Percentiles rank a stretch among this genome's conserved stretches.
These are phyloP conservation scores for Myoxocephalus aenaeus DNA, from an alignment of 2,797 vertebrate species.

Conservation along the genomic window DNA sequence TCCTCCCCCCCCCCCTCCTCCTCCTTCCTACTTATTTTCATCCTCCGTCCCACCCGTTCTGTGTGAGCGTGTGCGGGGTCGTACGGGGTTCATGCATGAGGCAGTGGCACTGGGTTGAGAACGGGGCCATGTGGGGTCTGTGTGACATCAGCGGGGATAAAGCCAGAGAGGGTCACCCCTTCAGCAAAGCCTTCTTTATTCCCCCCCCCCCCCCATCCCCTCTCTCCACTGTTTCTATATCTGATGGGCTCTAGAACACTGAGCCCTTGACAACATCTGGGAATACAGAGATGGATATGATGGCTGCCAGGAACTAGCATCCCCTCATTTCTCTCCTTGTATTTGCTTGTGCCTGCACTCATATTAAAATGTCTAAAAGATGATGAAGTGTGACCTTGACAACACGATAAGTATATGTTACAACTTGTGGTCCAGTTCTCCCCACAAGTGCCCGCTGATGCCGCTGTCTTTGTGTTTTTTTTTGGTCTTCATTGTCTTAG, in stretches of 20 bases:
- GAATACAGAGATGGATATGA: constrained; percentile 66
- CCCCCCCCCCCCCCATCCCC: constrained; percentile 1
- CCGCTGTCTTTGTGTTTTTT: neutral
- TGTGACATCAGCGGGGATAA: constrained; percentile 43
- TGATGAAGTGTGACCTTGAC: constrained; percentile 56
- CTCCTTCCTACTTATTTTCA: constrained; percentile 22
- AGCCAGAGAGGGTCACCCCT: constrained; percentile 43
- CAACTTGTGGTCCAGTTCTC: constrained; percentile 9
- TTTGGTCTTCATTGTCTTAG: neutral
- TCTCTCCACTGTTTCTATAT: constrained; percentile 55
- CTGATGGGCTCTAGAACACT: constrained; percentile 63
- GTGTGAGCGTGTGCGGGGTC: constrained; percentile 36
- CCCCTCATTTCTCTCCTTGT: constrained; percentile 21
- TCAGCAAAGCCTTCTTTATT: constrained; percentile 57
- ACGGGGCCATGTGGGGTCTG: constrained; percentile 47
- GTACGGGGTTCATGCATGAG: constrained; percentile 11
- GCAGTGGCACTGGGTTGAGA: constrained; percentile 44
- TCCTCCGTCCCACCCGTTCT: constrained; percentile 28
- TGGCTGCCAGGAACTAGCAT: constrained; percentile 39
- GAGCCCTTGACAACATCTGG: constrained; percentile 62
- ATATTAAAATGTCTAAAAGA: constrained; percentile 49
- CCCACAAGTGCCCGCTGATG: neutral
- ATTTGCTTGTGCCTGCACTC: constrained; percentile 33
- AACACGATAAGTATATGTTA: constrained; percentile 32
- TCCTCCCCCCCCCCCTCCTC: neutral